Evolutionary conservation across 1,140 invertebrate species (phyloP).

Genomic region (Platorchestia sp.): DNA sequence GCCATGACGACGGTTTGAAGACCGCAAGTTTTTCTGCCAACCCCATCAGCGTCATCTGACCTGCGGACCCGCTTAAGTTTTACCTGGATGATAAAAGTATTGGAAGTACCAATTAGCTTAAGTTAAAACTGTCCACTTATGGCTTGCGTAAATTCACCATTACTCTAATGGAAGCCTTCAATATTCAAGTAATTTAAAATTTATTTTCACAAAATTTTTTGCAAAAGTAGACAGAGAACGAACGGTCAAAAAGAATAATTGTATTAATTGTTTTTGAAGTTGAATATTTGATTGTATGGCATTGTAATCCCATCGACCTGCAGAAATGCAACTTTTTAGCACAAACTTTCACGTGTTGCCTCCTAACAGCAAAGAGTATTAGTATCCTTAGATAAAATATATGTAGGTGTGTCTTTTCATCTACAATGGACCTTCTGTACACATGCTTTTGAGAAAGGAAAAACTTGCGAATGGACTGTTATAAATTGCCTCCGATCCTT

Average conservation of each 20-base stretch:
- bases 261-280: neutral
- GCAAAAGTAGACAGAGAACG: neutral
- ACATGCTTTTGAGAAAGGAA: neutral
- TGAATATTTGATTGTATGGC: neutral
- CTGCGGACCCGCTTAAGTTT: no score
- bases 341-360: neutral
- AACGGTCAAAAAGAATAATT: neutral
- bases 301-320: neutral
- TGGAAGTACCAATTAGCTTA: no score
- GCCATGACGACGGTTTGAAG: no score
- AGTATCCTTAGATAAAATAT: neutral
- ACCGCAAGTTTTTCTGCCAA: no score
- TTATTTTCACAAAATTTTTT: no score
- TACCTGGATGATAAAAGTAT: no score
- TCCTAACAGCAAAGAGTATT: neutral
- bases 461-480: neutral
- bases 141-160: no score
- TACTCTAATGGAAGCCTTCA: no score
- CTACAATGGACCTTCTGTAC: neutral
- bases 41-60: no score
- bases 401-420: neutral
- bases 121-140: no score
- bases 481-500: neutral
- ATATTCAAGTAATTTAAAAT: no score
- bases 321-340: neutral